phyloP scores from a whole-genome alignment of 2,797 vertebrate genomes.

The Ispidina picta region DNA sequence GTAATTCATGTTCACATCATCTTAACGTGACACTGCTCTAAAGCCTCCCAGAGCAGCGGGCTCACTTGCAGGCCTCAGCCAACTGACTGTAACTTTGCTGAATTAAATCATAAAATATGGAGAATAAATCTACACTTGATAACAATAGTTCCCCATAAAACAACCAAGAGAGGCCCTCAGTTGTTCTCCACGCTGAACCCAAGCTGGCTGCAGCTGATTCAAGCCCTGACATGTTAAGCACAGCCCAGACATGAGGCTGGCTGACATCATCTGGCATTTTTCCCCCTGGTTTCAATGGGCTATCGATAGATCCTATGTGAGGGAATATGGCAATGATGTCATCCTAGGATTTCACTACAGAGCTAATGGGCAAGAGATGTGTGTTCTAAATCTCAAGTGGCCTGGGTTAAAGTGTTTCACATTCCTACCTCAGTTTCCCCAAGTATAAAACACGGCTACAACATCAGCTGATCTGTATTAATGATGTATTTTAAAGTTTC shows the following conservation, averaged over 20 bases:
- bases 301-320: background rate
- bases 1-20: background rate
- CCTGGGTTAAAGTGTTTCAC: background rate
- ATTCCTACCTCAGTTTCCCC: background rate
- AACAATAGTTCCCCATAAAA: background rate
- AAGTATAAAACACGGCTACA: background rate
- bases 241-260: background rate
- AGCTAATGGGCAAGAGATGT: background rate
- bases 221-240: background rate
- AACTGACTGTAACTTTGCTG: background rate
- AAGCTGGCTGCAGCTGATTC: background rate
- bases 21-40: background rate
- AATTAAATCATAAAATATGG: background rate
- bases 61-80: background rate
- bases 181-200: background rate
- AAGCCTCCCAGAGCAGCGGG: background rate
- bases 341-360: conserved; percentile 47
- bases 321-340: conserved; percentile 26
- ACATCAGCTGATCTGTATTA: background rate
- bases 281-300: conserved; percentile 33
- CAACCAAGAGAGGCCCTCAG: background rate
- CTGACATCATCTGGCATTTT: conserved; percentile 46
- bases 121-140: background rate
- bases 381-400: background rate
- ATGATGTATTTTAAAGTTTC: background rate